A percentile compares a stretch with the other conserved stretches of the same genome.
Evolutionary conservation across 2,888 invertebrate species (phyloP).

Genomic region (Poecilobothrus nobilitatus): DNA sequence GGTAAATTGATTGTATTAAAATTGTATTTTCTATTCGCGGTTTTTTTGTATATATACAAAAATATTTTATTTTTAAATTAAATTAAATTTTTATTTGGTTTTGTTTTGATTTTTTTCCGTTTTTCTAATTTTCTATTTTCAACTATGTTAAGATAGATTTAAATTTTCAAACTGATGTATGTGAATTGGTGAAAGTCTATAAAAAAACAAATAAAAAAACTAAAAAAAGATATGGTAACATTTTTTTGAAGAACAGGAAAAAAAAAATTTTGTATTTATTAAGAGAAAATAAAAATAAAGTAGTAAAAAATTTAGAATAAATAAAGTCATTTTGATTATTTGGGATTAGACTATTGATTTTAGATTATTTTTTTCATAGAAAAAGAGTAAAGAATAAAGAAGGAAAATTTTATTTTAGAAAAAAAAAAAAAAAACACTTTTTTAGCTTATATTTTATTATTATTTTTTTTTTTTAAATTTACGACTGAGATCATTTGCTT

Average conservation of each 20-base stretch:
- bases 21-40: neutral
- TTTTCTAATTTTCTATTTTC: conserved; percentile 1
- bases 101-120: too few species aligned
- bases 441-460: too few species aligned
- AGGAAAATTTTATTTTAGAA: neutral
- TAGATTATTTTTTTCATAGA: neutral
- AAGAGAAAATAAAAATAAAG: too few species aligned
- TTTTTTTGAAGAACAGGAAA: neutral
- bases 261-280: too few species aligned
- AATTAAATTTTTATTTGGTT: neutral
- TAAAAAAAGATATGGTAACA: neutral
- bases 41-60: neutral
- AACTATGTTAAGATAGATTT: neutral
- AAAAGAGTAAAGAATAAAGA: too few species aligned
- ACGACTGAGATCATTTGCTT: too few species aligned
- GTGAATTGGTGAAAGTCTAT: neutral
- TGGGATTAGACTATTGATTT: neutral
- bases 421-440: neutral
- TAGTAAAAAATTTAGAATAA: too few species aligned
- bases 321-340: neutral
- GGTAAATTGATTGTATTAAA: neutral
- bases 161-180: neutral
- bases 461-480: too few species aligned
- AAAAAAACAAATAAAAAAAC: neutral
- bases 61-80: neutral